Percentiles rank a stretch among this genome's conserved stretches.
Evolutionary conservation across 2,797 vertebrate species (phyloP).

Genomic region (Spea hammondii): DNA sequence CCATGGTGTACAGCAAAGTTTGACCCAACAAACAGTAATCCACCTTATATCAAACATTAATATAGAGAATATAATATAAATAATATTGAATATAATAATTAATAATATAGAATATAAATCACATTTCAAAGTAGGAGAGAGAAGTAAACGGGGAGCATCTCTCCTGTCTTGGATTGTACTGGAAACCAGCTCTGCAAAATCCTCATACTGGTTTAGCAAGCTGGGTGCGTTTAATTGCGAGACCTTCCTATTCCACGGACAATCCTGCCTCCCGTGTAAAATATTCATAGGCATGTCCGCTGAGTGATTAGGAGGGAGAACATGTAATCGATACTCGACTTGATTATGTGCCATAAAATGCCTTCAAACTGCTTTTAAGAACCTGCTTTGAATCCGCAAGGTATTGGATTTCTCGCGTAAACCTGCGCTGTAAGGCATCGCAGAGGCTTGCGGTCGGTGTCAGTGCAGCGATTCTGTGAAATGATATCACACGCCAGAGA

Average conservation of each 20-base stretch:
- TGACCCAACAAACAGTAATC: no score
- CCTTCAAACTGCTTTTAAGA: slow-evolving; percentile 48
- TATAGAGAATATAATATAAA: no score
- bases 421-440: slow-evolving; percentile 29
- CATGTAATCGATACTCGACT: slow-evolving; percentile 48
- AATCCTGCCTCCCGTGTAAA: slow-evolving; percentile 31
- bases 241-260: slow-evolving; percentile 3
- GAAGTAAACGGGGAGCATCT: slow-evolving; percentile 13
- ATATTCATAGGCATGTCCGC: slow-evolving; percentile 42
- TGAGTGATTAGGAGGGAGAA: slow-evolving; percentile 41
- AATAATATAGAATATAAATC: no score
- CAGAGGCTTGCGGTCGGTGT: slow-evolving; percentile 37
- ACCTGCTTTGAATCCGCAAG: slow-evolving; percentile 26
- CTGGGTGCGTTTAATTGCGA: slow-evolving; percentile 11
- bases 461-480: slow-evolving; percentile 24
- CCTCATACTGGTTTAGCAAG: slow-evolving; percentile 3
- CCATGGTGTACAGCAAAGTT: no score
- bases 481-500: slow-evolving; percentile 32
- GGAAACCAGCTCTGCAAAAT: slow-evolving; percentile 18
- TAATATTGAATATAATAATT: no score
- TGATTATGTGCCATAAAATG: slow-evolving; percentile 43
- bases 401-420: slow-evolving; percentile 39
- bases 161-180: background rate
- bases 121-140: background rate
- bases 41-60: no score